Evolutionary conservation across 1,140 invertebrate genomes (phyloP).

Genomic region (Meloidogyne floridensis): DNA sequence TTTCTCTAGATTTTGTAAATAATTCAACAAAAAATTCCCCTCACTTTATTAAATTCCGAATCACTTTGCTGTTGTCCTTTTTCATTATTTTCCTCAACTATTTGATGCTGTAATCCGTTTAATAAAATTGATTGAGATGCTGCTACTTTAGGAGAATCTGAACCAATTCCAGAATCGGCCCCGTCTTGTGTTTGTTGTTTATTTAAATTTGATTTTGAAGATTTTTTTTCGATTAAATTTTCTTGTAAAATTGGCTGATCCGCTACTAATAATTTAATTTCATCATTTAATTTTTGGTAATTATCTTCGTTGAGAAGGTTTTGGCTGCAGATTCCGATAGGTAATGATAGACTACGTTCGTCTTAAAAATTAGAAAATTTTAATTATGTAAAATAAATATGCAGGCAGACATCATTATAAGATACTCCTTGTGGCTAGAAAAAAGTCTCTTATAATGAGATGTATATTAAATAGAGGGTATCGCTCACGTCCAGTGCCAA

Average conservation of each 20-base stretch:
- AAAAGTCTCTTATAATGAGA: too few relatives aligned
- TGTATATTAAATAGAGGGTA: too few relatives aligned
- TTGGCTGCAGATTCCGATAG: conserved; percentile 12
- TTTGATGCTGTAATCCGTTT: neutral
- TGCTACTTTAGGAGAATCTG: conserved; percentile 47
- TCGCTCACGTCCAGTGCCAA: too few relatives aligned
- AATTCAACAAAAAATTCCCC: too few relatives aligned
- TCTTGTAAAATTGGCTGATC: neutral
- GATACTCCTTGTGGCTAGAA: too few relatives aligned
- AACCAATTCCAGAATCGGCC: conserved; percentile 57
- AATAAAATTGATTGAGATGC: conserved; percentile 16
- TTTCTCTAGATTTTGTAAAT: too few relatives aligned
- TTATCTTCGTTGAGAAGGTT: neutral
- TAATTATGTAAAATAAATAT: neutral
- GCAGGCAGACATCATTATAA: too few relatives aligned
- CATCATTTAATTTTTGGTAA: conserved; percentile 1
- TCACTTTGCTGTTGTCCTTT: neutral
- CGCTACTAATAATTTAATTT: neutral
- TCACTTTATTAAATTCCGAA: neutral
- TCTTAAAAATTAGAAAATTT: conserved; percentile 37
- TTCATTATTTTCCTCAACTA: neutral
- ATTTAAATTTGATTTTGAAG: neutral
- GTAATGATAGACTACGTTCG: conserved; percentile 47
- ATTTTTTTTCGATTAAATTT: neutral
- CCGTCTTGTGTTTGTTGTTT: conserved; percentile 42